These are phyloP conservation scores for Brachionus plicatilis DNA, from an alignment of 1,140 invertebrate genomes.

Conservation along the genomic window DNA sequence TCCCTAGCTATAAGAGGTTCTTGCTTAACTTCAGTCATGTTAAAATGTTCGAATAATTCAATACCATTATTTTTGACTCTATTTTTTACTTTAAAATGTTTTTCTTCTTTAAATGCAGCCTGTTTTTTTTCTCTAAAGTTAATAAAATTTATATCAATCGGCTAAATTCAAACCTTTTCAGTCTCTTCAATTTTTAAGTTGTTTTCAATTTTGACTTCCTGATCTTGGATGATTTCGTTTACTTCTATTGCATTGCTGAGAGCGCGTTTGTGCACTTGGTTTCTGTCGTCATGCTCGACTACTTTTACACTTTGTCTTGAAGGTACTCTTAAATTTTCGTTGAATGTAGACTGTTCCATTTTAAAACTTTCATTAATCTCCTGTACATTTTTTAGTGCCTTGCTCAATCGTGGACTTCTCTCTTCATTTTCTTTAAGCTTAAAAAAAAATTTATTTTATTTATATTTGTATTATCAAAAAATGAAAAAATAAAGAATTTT, in stretches of 20 bases:
- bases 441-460: not conserved
- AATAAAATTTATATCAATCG: not conserved
- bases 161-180: not conserved
- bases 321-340: not conserved
- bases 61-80: not conserved
- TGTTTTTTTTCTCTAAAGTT: not conserved
- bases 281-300: not conserved
- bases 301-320: not conserved
- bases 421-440: slow-evolving; percentile 5
- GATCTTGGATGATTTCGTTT: not conserved
- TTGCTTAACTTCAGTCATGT: not conserved
- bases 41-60: not conserved
- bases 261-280: not conserved
- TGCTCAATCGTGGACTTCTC: not conserved
- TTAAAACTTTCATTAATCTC: not conserved
- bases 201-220: not conserved
- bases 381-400: not conserved
- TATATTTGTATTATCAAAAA: not conserved
- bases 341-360: not conserved
- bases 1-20: not conserved
- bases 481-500: not conserved
- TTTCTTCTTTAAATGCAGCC: not conserved
- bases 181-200: not conserved
- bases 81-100: slow-evolving; percentile 11
- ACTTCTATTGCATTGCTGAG: not conserved